Evolutionary conservation across 2,888 invertebrate species (phyloP), one percentile per base, ranked within the genome.

Genomic region (Blera fallax): DNA sequence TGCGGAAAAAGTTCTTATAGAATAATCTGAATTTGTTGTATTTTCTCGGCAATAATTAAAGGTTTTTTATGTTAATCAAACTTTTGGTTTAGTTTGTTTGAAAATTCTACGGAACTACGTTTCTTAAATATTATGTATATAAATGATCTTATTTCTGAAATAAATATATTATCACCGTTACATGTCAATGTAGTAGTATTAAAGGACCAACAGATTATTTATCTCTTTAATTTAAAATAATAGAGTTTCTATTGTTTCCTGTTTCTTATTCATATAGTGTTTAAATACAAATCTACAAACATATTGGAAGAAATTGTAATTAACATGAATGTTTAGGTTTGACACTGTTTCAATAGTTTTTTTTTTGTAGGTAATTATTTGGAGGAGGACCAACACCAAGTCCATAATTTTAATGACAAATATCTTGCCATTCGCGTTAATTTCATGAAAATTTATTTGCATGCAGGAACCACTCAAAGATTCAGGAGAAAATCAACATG

Each of bases 141-240:
- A 72, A 65, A 67, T 70, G 21, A 67, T 34, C 48, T 73, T 78
- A 37, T 67, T 62, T 62, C 48, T 67, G n/a, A 78, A 78, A 73
- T 62, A 78, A 79, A 60, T 67, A 27, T 62, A 52, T 50, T 83
- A 83, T 78, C 83, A 83, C 83, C 73, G 60, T 83, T 78, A 83
- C 72, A 76, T 72, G 18, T 62, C 54, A 70, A 69, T 69, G 54
- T 69, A 81, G 43, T 67, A 72, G 62, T 72, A 73, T 37, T 72
- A 32, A 32, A 34, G 34, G 52, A 67, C 34, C 67, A 80, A 73
- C 29, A 48, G 34, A 50, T 37, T 45, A 40, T 48, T 58, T 3
- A 29, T 58, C 40, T 11, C 32, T 52, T 29, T 60, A 58, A 40
- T 21, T 40, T 11, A 58, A 58, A 76, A 67, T 58, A 77, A 67